These are phyloP conservation scores for Tachina lurida DNA, from an alignment of 2,888 invertebrate genomes.

Conservation along the genomic window DNA sequence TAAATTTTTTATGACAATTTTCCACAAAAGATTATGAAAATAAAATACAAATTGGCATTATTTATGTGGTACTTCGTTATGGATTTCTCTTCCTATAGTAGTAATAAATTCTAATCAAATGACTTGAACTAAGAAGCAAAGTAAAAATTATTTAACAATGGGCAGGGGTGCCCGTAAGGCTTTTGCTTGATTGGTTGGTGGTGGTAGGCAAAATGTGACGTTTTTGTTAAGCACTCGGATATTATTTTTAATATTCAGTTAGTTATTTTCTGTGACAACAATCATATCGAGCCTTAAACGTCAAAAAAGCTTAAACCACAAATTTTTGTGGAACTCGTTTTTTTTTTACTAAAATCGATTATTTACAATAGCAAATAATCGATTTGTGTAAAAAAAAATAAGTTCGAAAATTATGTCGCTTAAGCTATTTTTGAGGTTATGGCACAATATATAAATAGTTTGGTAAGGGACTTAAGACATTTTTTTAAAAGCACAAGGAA, in stretches of 20 bases:
- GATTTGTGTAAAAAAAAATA: no score
- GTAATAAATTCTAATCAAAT: slow-evolving; percentile 25
- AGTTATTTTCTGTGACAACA: background rate
- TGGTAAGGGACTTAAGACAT: no score
- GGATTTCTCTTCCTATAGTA: background rate
- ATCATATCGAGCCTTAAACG: no score
- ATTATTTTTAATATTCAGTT: background rate
- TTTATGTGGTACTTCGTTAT: slow-evolving; percentile 8
- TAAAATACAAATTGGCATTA: slow-evolving; percentile 33
- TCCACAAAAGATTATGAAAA: slow-evolving; percentile 27
- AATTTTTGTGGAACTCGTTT: no score
- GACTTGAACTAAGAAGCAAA: background rate
- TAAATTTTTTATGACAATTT: slow-evolving; percentile 15
- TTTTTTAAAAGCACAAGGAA: no score
- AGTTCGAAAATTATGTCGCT: no score
- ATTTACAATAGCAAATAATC: no score
- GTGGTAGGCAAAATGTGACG: background rate
- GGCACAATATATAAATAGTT: no score
- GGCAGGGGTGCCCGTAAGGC: background rate
- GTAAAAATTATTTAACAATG: background rate
- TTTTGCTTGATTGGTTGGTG: background rate
- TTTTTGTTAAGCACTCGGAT: background rate
- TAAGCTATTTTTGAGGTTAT: no score
- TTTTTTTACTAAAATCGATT: no score
- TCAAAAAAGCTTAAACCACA: no score